These are phyloP conservation scores for Neuroterus valhalla DNA, from an alignment of 1,140 invertebrate species.

Conservation along the genomic window DNA sequence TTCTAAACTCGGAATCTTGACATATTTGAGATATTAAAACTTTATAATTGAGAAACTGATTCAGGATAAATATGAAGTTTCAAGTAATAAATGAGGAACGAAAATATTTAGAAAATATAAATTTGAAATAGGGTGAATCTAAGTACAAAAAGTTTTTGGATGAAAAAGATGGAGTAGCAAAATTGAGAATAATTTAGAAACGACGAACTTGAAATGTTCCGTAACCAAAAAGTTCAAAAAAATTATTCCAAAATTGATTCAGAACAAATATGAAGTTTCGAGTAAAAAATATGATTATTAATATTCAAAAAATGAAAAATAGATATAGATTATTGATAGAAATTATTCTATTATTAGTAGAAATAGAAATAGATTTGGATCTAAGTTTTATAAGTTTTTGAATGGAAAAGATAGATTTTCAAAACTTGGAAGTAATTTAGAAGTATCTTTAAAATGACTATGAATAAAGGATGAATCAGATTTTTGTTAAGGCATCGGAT, in stretches of 20 bases:
- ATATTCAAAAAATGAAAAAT: background rate
- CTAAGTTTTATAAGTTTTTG: too few species aligned
- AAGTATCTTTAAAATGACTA: background rate
- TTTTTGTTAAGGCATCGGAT: constrained; percentile 1
- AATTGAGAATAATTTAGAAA: too few species aligned
- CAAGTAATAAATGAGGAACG: background rate
- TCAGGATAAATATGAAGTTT: background rate
- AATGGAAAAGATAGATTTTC: too few species aligned
- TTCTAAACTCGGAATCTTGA: too few species aligned
- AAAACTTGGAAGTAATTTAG: too few species aligned
- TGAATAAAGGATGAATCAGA: background rate
- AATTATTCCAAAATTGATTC: too few species aligned
- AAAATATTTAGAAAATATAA: background rate
- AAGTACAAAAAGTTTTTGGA: too few species aligned
- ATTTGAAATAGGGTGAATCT: background rate
- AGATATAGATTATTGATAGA: background rate
- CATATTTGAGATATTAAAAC: too few species aligned
- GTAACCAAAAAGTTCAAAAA: too few species aligned
- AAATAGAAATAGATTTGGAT: background rate
- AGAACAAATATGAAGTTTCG: background rate
- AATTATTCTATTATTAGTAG: background rate
- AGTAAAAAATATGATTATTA: background rate
- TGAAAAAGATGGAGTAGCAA: too few species aligned
- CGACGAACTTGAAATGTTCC: too few species aligned
- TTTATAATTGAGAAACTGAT: too few species aligned